Base-by-base conservation (phyloP, 1,140 invertebrate species). In the Drosophila elegans region DNA sequence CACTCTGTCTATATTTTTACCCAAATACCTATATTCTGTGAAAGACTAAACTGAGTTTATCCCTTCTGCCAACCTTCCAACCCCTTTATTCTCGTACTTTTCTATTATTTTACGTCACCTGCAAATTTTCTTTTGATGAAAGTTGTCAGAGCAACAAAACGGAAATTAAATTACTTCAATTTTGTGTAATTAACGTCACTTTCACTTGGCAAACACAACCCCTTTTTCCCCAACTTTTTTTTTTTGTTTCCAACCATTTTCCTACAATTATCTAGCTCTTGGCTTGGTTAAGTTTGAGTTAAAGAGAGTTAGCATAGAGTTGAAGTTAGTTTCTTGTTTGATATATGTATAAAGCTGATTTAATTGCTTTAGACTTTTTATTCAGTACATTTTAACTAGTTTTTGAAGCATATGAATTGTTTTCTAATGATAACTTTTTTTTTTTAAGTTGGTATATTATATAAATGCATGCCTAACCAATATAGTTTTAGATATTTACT, bases 91-190 rank as follows among this genome's bases (percentile, higher is more conserved):
- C 27, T 7, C 5, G 5, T 32, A 29, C 48, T 52, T 52, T 36
- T 52, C 29, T 52, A 10, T 32, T 10, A 48, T 36, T 36, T 49
- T 36, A 3, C 7, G 4, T 21, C 45, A 32, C 11, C 39, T 25
- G 21, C 36, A 11, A 12, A 34, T 39, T 56, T 66, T 66, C 44
- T 57, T 73, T 75, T 74, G 71, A 75, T 56, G 51, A 39, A 74
- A 74, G 72, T 74, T 74, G 72, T 62, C 59, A 74, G 52, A 74
- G 71, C 72, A 64, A 74, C 72, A 73, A 55, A 54, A 74, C 71
- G 51, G 59, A 74, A 74, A 74, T 74, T 63, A 63, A 74, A 63
- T 74, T 74, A 63, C 69, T 55, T 51, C 57, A 74, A 74, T 63
- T 63, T 74, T 54, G 45, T 36, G 32, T 63, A 74, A 74, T 74